Conservation (phyloP, 2,113 vertebrate genomes). For the Vulpes lagopus region DNA sequence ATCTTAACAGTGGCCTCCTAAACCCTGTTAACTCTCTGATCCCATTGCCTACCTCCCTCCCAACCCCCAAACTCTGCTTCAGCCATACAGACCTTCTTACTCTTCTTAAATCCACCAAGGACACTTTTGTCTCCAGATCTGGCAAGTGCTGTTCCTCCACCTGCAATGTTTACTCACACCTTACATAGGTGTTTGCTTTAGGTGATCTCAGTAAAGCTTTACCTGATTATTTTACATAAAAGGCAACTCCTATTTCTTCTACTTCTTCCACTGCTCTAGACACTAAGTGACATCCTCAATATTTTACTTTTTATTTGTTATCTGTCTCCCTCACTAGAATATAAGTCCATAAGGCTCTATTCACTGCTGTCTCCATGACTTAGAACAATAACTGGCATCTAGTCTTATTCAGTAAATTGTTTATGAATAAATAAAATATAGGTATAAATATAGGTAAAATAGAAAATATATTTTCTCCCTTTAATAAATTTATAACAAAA, state of each 20-base stretch:
- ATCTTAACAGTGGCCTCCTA: background rate
- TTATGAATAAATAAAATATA: constrained; percentile 10
- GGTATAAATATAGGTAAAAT: background rate
- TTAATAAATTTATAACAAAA: background rate
- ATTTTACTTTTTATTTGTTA: background rate
- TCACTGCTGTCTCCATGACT: background rate
- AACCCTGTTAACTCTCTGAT: background rate
- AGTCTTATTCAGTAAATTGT: background rate
- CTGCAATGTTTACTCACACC: background rate
- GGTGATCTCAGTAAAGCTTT: background rate
- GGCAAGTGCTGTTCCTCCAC: background rate
- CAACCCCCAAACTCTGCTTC: background rate
- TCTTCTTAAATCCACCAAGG: background rate
- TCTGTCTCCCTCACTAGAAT: background rate
- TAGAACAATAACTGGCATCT: background rate
- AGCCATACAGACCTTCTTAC: too few species aligned
- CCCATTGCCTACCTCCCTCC: too few species aligned
- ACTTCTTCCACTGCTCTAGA: background rate
- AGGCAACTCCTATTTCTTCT: background rate
- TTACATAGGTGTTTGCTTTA: background rate
- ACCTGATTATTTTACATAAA: background rate
- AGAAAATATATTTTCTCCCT: background rate
- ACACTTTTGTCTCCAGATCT: too few species aligned
- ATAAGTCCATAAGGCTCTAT: background rate
- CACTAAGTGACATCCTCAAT: background rate